These are phyloP conservation scores for Hirudinaria manillensis DNA, from an alignment of 2,888 invertebrate genomes.

Conservation along the genomic window DNA sequence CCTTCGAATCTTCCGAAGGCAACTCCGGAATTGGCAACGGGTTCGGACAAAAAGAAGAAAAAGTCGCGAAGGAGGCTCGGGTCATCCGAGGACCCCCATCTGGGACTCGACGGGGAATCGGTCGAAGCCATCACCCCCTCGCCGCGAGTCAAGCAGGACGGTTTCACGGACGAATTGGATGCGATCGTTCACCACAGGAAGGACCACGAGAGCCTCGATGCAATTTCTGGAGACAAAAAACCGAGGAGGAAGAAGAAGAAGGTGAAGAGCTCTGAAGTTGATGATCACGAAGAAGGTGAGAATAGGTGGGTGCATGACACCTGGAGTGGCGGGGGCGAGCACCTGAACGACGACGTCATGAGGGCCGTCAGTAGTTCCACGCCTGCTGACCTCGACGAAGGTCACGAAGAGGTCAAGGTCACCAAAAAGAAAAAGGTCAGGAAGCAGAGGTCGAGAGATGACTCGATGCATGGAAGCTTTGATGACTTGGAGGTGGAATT, in stretches of 20 bases:
- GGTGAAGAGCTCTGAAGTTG: not conserved
- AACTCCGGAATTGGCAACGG: not conserved
- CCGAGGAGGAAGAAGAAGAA: conserved; percentile 2
- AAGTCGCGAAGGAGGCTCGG: not conserved
- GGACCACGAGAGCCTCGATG: not conserved
- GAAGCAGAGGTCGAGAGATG: conserved; percentile 20
- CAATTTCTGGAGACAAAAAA: not conserved
- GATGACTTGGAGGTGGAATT: not conserved
- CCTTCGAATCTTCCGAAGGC: no score
- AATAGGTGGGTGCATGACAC: not conserved
- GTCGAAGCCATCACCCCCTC: not conserved
- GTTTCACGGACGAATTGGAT: not conserved
- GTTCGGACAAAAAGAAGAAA: not conserved
- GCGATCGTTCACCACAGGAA: not conserved
- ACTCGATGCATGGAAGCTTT: not conserved
- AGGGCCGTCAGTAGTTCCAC: conserved; percentile 6
- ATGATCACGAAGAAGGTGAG: conserved; percentile 2
- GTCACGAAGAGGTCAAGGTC: conserved; percentile 20
- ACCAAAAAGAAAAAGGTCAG: conserved; percentile 19
- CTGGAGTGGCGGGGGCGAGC: not conserved
- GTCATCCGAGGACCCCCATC: not conserved
- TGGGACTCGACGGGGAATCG: not conserved
- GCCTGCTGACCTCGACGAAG: not conserved
- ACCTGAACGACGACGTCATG: not conserved
- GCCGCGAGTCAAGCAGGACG: not conserved